Conservation (phyloP, 2,113 vertebrate species). For the Zeus faber region DNA sequence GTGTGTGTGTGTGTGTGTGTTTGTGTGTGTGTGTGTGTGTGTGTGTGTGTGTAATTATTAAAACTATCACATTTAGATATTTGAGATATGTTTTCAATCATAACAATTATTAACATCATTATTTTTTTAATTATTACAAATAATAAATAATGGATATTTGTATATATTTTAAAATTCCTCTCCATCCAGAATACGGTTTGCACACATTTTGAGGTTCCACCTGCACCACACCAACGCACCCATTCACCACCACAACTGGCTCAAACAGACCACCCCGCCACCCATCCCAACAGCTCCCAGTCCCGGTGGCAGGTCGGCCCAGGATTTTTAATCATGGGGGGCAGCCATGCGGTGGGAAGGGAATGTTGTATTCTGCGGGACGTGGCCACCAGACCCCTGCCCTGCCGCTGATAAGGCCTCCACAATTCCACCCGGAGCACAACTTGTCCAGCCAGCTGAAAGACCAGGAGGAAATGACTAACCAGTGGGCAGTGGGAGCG, state of each 20-base stretch:
- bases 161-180: too few species aligned
- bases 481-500: slow-evolving; percentile 30
- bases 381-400: slow-evolving; percentile 56
- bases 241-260: slow-evolving; percentile 10
- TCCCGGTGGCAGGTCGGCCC: slow-evolving; percentile 23
- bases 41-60: too few species aligned
- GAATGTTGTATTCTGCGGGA: slow-evolving; percentile 44
- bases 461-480: slow-evolving; percentile 44
- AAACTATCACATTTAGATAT: too few species aligned
- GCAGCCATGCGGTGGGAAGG: slow-evolving; percentile 49
- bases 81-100: too few species aligned
- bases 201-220: too few species aligned
- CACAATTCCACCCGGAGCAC: slow-evolving; percentile 60
- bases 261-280: slow-evolving; percentile 11
- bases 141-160: too few species aligned
- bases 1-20: too few species aligned
- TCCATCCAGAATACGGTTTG: too few species aligned
- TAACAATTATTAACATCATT: too few species aligned
- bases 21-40: too few species aligned
- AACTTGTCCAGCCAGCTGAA: slow-evolving; percentile 60
- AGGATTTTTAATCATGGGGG: slow-evolving; percentile 57
- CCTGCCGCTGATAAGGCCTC: slow-evolving; percentile 66
- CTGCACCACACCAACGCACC: slow-evolving; percentile 1
- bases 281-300: slow-evolving; percentile 15
- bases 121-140: too few species aligned